phyloP scores from a whole-genome alignment of 2,888 invertebrate genomes.

The Lasius fuliginosus region DNA sequence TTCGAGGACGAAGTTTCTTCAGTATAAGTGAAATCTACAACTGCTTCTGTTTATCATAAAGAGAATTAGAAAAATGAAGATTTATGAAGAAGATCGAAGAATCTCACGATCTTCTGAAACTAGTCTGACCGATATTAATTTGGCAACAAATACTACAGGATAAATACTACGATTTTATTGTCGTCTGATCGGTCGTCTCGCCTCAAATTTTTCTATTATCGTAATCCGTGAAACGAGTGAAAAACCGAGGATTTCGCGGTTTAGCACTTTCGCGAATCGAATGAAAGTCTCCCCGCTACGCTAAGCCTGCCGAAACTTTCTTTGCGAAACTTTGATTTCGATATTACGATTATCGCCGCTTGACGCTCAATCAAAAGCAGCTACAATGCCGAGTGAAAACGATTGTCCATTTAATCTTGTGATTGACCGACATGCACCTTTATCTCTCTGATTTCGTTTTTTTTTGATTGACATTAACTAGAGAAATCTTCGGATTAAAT shows the following conservation, averaged over 20 bases:
- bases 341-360: slow-evolving; percentile 27
- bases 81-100: too few relatives aligned
- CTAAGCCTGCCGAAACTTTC: slow-evolving; percentile 50
- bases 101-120: background rate
- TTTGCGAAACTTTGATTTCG: slow-evolving; percentile 46
- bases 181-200: background rate
- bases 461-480: slow-evolving; percentile 2
- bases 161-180: background rate
- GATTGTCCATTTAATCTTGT: slow-evolving; percentile 17
- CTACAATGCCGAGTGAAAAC: slow-evolving; percentile 41
- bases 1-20: background rate
- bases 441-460: slow-evolving; percentile 12
- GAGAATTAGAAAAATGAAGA: background rate
- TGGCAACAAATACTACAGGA: background rate
- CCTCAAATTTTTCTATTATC: slow-evolving; percentile 39
- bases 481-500: background rate
- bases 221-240: slow-evolving; percentile 10
- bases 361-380: slow-evolving; percentile 21
- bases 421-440: background rate
- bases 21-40: background rate
- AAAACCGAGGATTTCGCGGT: slow-evolving; percentile 38
- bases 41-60: background rate
- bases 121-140: slow-evolving; percentile 8
- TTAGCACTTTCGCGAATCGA: slow-evolving; percentile 46
- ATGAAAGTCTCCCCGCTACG: slow-evolving; percentile 48